These are phyloP conservation scores for Oreocharis arfaki DNA, from an alignment of 2,113 vertebrate genomes.

Conservation along the genomic window DNA sequence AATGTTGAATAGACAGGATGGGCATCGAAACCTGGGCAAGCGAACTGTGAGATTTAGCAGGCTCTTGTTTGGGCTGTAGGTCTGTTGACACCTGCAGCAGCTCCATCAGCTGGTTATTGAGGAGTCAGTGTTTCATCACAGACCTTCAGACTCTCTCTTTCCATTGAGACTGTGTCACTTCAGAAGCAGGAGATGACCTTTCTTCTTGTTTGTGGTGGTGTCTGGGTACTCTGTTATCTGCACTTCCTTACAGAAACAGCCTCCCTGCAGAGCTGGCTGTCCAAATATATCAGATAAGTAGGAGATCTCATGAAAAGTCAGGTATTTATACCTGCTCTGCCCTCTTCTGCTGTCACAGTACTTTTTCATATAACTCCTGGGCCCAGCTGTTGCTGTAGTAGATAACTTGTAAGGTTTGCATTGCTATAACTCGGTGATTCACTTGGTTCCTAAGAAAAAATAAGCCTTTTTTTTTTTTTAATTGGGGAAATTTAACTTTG, in stretches of 20 bases:
- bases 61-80: not conserved
- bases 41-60: not conserved
- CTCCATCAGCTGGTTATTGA: not conserved
- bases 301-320: not conserved
- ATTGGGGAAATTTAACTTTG: not conserved
- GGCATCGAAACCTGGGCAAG: not conserved
- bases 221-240: not conserved
- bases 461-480: not conserved
- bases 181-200: not conserved
- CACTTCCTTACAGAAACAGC: not conserved
- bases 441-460: not conserved
- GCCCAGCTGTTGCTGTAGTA: not conserved
- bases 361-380: not conserved
- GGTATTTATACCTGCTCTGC: not conserved
- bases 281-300: not conserved
- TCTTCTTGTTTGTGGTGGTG: not conserved
- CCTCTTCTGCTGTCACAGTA: not conserved
- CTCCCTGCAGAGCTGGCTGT: not conserved
- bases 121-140: not conserved
- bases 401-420: not conserved
- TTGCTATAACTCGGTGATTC: not conserved
- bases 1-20: not conserved
- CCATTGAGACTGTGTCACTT: accelerated
- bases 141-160: not conserved
- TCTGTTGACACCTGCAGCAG: not conserved